Evolutionary conservation across 2,888 invertebrate genomes (phyloP), one percentile per base, ranked within the genome.

Genomic region (Drosophila mimica): DNA sequence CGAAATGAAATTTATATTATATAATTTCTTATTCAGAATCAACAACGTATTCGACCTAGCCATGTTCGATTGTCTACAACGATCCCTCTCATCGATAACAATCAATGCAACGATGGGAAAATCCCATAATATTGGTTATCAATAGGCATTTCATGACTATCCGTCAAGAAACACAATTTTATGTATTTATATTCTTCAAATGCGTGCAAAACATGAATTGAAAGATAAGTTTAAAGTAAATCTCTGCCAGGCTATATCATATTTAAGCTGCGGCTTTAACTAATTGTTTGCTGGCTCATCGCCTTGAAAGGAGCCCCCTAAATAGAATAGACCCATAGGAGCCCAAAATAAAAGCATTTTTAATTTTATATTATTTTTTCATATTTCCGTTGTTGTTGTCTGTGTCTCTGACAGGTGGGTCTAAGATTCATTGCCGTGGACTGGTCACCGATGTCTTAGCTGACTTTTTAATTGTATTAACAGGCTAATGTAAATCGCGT

Each of bases 381-480:
- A 58, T 34, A 62, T 57, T 81, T 67, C 57, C 65, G 46, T 64
- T 68, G 68, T 66, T 68, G 53, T 38, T 34, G 25, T 15, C 25
- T 25, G 6, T 11, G 20, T 17, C 25, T 33, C 63, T 69, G 81
- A 69, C 72, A 79, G 73, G 75, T 67, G 52, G 62, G 70, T 25
- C 70, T 54, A 76, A 82, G 89, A 88, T 84, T 74, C 81, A 82
- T 77, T 68, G 69, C 68, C 60, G 52, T 65, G 54, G 56, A 34
- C 62, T 46, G 25, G 25, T 25, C 46, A 15, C 25, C 70, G 58
- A 53, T 46, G 76, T 57, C 71, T 74, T 70, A 74, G 85, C 82
- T 80, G 83, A 89, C 89, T 84, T 85, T 85, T 88, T 85, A 85
- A 85, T 85, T 89, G 90, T 74, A 89, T 85, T 88, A 89, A 88